Base-by-base conservation (phyloP, 1,140 invertebrate genomes). In the Idris sp. region DNA sequence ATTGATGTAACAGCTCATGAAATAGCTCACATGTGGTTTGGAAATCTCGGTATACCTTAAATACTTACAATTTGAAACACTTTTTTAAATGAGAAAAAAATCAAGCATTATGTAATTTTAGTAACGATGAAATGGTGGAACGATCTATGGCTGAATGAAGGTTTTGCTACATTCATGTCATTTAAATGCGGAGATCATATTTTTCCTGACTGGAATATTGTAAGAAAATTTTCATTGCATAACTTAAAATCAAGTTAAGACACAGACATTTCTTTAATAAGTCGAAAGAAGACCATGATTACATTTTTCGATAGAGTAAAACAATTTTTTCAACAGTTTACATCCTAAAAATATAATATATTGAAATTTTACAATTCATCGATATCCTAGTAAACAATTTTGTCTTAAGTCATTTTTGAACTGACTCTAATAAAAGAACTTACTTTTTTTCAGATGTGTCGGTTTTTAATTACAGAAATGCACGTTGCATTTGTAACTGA, bases 91-190 rank as follows among this genome's bases (percentile, higher is more conserved):
- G n/a, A n/a, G n/a, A n/a, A n/a, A n/a, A 4, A 51, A 26, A 40
- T 31, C 16, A 26, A 11, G n/a, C n/a, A 43, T 74, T 36, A 4
- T 51, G 33, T 19, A 26, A 33, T 43, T 89, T 68, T 59, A 94
- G 95, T 96, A 1, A 97, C 95, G 7, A 92, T 96, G 91, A 89
- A 92, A 69, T 97, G 96, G 96, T 98, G 96, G 96, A 92, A 94
- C 82, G 95, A 97, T 83, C 86, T 98, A 0, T 98, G 96, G 95
- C 86, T 97, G 4, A 97, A 97, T 84, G 95, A 97, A 89, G 96
- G 96, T 1, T 97, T 98, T 81, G 96, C 96, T 5, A 91, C 91
- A 2, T 98, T 93, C 80, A 93, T 97, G 87, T 91, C 95, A 83
- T 95, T 92, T 74, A 94, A 96, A 84, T 93, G 93, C 30, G 88